Conservation (phyloP, 2,888 invertebrate species). For the Cheiracanthium punctorium region DNA sequence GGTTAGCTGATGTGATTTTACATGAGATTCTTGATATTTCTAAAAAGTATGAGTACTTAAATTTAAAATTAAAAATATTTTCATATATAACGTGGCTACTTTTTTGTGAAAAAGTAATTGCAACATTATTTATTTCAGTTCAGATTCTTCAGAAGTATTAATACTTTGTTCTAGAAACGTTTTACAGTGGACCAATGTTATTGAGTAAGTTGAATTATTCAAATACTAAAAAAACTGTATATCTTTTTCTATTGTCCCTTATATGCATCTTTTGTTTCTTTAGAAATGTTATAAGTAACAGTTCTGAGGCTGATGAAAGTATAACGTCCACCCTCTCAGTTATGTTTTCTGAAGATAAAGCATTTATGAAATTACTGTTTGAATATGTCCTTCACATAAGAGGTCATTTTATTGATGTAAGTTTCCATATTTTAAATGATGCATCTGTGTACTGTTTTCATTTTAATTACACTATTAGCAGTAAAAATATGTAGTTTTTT, state of each 20-base stretch:
- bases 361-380: slow-evolving; percentile 50
- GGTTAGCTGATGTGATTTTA: slow-evolving; percentile 19
- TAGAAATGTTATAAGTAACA: background rate
- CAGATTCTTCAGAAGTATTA: slow-evolving; percentile 59
- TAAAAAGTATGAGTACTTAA: slow-evolving; percentile 14
- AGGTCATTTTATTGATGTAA: slow-evolving; percentile 76
- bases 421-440: slow-evolving; percentile 32
- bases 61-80: background rate
- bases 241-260: background rate
- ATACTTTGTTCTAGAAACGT: slow-evolving; percentile 61
- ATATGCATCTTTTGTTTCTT: background rate
- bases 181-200: slow-evolving; percentile 69
- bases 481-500: background rate
- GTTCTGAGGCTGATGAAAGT: background rate
- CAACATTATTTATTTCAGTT: slow-evolving; percentile 37
- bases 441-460: background rate
- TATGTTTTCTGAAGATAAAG: slow-evolving; percentile 33
- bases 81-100: background rate
- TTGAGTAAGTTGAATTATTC: slow-evolving; percentile 48
- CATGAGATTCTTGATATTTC: slow-evolving; percentile 33
- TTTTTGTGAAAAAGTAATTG: no score
- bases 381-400: slow-evolving; percentile 73
- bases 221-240: background rate
- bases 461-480: no score
- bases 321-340: background rate